Percentiles rank a stretch among this genome's conserved stretches.
phyloP scores from a whole-genome alignment of 2,113 vertebrate genomes.

The Pogonocichla stellata region DNA sequence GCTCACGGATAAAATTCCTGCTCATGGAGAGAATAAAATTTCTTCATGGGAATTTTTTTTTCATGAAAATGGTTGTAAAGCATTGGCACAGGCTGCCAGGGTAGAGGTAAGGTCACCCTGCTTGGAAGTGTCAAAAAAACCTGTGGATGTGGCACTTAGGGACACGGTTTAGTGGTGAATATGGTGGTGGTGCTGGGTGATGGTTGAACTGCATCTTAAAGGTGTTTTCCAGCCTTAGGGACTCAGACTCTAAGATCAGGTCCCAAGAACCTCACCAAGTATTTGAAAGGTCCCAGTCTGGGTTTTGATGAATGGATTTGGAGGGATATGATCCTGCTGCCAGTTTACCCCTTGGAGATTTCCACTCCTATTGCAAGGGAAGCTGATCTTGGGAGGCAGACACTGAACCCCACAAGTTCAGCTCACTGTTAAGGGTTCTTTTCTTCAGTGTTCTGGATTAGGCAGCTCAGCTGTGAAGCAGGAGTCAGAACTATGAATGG shows the following conservation, averaged over 20 bases:
- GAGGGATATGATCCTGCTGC: neutral
- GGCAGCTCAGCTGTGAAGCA: neutral
- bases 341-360: neutral
- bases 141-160: neutral
- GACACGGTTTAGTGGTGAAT: neutral
- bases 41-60: neutral
- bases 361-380: neutral
- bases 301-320: neutral
- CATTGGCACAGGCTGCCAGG: neutral
- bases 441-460: neutral
- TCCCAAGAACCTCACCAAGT: neutral
- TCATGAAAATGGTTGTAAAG: neutral
- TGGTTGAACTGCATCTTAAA: neutral
- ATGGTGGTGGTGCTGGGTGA: neutral
- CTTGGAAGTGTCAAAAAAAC: rapidly evolving
- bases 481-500: neutral
- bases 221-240: neutral
- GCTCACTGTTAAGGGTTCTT: neutral
- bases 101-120: neutral
- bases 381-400: neutral
- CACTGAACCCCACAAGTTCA: neutral
- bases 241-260: neutral
- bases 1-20: neutral
- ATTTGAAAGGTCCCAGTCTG: neutral
- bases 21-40: neutral